Conservation (phyloP, 92 coral and sea anemone genomes). For the Parazoanthus darwini region DNA sequence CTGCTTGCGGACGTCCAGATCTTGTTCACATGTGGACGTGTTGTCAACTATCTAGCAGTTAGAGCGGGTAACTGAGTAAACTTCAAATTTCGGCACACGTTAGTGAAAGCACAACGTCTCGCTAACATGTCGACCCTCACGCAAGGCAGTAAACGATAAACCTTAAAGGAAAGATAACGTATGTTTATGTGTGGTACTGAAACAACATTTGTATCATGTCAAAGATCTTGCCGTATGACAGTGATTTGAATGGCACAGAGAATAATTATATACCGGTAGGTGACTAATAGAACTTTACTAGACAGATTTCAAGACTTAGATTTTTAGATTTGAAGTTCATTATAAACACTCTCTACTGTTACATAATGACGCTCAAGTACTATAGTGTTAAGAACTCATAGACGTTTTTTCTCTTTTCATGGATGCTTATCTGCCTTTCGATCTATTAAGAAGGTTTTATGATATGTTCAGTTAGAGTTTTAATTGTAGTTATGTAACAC, state of each 20-base stretch:
- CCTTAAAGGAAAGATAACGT: background rate
- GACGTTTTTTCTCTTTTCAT: too few relatives aligned
- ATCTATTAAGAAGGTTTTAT: too few relatives aligned
- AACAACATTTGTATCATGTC: background rate
- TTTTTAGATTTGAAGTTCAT: too few relatives aligned
- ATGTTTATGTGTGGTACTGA: background rate
- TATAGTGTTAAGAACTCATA: too few relatives aligned
- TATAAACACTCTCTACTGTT: too few relatives aligned
- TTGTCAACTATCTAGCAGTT: background rate
- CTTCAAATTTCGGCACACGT: background rate
- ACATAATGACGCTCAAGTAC: too few relatives aligned
- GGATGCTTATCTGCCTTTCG: too few relatives aligned
- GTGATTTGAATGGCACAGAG: background rate
- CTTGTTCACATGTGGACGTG: background rate
- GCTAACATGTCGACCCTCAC: background rate
- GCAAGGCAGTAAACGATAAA: background rate
- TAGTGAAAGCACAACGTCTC: background rate
- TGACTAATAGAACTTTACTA: background rate
- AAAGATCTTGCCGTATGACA: background rate
- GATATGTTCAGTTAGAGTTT: too few relatives aligned
- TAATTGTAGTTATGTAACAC: too few relatives aligned
- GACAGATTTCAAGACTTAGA: background rate
- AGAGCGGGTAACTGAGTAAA: background rate
- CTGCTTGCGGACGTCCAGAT: background rate
- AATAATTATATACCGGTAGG: background rate